These are phyloP conservation scores for Podarcis lilfordi DNA, from an alignment of 2,797 vertebrate species.

Conservation along the genomic window DNA sequence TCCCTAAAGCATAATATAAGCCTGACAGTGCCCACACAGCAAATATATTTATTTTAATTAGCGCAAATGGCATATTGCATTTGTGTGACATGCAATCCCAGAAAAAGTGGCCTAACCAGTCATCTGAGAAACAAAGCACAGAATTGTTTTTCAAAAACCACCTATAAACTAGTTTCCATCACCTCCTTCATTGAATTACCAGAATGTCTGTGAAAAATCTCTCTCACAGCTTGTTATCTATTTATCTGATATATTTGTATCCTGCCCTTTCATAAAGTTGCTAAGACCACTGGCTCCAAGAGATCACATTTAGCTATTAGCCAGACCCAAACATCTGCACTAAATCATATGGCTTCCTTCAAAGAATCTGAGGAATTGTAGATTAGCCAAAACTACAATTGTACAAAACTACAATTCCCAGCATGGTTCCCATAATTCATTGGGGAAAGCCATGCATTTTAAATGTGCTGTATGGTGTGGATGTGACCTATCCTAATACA, in stretches of 20 bases:
- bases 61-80: background rate
- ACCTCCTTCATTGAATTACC: background rate
- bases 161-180: background rate
- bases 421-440: too few relatives aligned
- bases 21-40: fast-evolving
- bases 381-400: too few relatives aligned
- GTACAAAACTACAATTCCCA: too few relatives aligned
- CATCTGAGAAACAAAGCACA: background rate
- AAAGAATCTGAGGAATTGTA: too few relatives aligned
- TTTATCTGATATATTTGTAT: background rate
- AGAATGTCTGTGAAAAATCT: background rate
- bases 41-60: constrained; percentile 5
- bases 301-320: background rate
- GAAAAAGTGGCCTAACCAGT: background rate
- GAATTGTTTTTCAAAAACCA: background rate
- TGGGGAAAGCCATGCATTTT: too few relatives aligned
- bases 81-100: background rate
- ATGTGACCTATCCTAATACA: background rate
- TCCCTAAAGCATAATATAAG: background rate
- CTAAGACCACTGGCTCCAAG: background rate
- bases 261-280: background rate
- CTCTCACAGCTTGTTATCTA: background rate
- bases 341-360: too few relatives aligned
- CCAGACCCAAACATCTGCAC: background rate
- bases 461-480: background rate